Base-by-base conservation (phyloP, 2,888 invertebrate species). In the Bedellia somnulentella region DNA sequence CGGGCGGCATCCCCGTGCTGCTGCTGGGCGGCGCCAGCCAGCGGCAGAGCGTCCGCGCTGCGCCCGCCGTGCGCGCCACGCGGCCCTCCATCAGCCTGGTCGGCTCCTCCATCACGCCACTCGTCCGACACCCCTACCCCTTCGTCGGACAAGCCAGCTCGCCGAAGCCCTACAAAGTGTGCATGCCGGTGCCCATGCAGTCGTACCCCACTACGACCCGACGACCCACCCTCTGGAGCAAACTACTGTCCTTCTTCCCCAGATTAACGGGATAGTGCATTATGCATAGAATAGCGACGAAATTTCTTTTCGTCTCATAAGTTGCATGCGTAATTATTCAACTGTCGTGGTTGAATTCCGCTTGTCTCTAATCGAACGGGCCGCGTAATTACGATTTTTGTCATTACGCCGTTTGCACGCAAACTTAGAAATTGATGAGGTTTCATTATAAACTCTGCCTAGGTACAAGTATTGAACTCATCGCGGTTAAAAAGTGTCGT, bases 111-210 rank as follows among this genome's bases (percentile, higher is more conserved):
- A 47, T 49, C 11, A 55, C 66, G 9, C 71, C 70, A 3, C 34
- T 63, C 15, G 40, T 51, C 9, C 61, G 53, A 30, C 70, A 70
- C 37, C 70, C 70, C 1, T 70, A 70, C 34, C 70, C 67, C 2
- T 73, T 67, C 33, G 61, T 63, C n/a, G 45, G 52, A 47, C 54
- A 61, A 11, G 38, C 47, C 2, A 38, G 49, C 4, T 43, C 53
- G 2, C 49, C 47, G 10, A 54, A 49, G 29, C 66, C 73, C 2
- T 38, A 63, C 3, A 59, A 58, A 39, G 49, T 71, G 14, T 71
- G 71, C 34, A 60, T 70, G 32, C 31, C 29, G 52, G 48, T 62
- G 5, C 37, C 57, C 1, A 37, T 57, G 35, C 47, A 57, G 6
- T 47, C 48, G 38, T 47, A 47, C 33, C 10, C 32, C 1, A 39